A percentile compares a stretch with the other conserved stretches of the same genome.
Conservation (phyloP, 2,888 invertebrate species). For the Acrocera orbiculus region DNA sequence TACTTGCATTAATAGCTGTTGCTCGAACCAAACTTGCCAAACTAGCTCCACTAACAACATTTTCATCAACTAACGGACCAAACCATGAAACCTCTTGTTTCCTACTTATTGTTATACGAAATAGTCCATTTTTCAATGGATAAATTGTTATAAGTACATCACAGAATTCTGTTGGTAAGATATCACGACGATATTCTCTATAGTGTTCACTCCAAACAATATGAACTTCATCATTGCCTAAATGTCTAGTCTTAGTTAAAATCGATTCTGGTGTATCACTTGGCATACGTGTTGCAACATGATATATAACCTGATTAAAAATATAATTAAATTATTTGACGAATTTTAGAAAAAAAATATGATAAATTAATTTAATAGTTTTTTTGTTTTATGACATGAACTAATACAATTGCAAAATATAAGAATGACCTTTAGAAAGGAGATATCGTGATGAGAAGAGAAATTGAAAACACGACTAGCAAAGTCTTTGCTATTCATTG, state of each 20-base stretch:
- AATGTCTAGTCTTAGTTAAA: conserved; percentile 80
- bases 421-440: no score
- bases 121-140: conserved; percentile 71
- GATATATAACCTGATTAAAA: conserved; percentile 51
- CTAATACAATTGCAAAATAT: no score
- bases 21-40: conserved; percentile 74
- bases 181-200: conserved; percentile 87
- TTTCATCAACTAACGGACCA: conserved; percentile 90
- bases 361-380: not conserved
- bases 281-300: conserved; percentile 95
- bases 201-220: conserved; percentile 98
- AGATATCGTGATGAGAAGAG: no score
- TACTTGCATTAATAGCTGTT: conserved; percentile 81
- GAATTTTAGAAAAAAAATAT: not conserved
- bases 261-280: conserved; percentile 74
- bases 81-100: conserved; percentile 85
- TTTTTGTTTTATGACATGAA: no score
- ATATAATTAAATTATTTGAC: not conserved
- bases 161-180: conserved; percentile 97
- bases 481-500: no score
- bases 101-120: conserved; percentile 72
- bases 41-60: conserved; percentile 38
- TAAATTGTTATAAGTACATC: conserved; percentile 95
- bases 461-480: no score
- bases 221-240: conserved; percentile 97